phyloP scores from a whole-genome alignment of 2,888 invertebrate genomes.

The Drosophila buzzatii region DNA sequence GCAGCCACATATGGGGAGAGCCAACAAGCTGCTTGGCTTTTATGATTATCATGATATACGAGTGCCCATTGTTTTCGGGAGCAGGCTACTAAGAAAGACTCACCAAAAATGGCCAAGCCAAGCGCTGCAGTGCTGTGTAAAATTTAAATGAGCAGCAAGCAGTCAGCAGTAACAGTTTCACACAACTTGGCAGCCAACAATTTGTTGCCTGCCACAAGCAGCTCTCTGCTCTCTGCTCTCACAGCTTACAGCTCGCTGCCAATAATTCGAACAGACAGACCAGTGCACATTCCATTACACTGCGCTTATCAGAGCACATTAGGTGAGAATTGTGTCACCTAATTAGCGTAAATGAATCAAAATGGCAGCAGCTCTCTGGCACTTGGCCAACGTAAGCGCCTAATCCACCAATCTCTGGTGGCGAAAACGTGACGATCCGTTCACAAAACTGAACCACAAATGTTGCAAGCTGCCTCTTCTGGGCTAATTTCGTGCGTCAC shows the following conservation, averaged over 20 bases:
- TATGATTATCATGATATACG: slow-evolving; percentile 83
- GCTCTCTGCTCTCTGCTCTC: neutral
- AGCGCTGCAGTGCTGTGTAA: slow-evolving; percentile 61
- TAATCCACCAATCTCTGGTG: slow-evolving; percentile 69
- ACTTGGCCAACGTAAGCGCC: slow-evolving; percentile 45
- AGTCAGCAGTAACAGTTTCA: slow-evolving; percentile 30
- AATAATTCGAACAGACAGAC: slow-evolving; percentile 22
- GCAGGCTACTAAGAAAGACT: slow-evolving; percentile 61
- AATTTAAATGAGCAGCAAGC: slow-evolving; percentile 72
- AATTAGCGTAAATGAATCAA: slow-evolving; percentile 83
- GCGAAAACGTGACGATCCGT: slow-evolving; percentile 64
- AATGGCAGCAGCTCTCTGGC: slow-evolving; percentile 40
- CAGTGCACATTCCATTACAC: slow-evolving; percentile 43
- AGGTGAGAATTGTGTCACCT: slow-evolving; percentile 85
- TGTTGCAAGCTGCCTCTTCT: slow-evolving; percentile 40
- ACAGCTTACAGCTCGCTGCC: slow-evolving; percentile 7
- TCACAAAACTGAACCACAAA: slow-evolving; percentile 54
- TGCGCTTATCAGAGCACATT: slow-evolving; percentile 77
- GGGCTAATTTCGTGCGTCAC: slow-evolving; percentile 72
- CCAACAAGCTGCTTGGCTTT: slow-evolving; percentile 64
- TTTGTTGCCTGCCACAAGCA: slow-evolving; percentile 49
- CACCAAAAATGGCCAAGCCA: slow-evolving; percentile 71
- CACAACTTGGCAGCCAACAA: slow-evolving; percentile 54
- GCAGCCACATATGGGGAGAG: slow-evolving; percentile 65
- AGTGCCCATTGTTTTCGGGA: slow-evolving; percentile 78